Conservation (phyloP, 2,113 vertebrate genomes). For the Pygoscelis adeliae region DNA sequence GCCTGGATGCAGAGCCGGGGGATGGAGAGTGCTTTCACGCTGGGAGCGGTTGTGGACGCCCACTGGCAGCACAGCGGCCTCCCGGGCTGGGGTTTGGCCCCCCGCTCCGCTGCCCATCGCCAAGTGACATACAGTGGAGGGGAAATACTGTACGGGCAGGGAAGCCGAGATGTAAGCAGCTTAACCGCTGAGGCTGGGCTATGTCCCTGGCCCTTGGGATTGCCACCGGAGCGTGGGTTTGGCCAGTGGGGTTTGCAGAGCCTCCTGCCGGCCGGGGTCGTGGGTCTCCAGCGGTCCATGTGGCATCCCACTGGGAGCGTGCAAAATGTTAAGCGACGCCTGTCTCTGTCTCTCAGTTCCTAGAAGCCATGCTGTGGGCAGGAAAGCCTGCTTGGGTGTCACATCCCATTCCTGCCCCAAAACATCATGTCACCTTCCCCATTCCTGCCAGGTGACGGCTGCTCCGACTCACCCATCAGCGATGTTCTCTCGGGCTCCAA, state of each 20-base stretch:
- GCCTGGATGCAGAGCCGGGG: neutral
- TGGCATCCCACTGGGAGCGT: neutral
- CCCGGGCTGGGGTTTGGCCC: neutral
- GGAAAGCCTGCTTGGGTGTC: neutral
- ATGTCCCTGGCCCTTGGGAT: neutral
- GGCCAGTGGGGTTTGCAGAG: neutral
- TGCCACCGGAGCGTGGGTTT: fast-evolving
- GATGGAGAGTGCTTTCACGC: neutral
- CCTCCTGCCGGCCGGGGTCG: fast-evolving
- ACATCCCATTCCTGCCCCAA: neutral
- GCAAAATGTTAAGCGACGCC: neutral
- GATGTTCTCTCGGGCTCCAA: neutral
- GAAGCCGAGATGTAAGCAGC: neutral
- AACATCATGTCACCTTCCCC: neutral
- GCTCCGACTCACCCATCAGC: neutral
- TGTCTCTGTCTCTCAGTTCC: neutral
- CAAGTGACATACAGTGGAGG: neutral
- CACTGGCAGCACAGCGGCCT: neutral
- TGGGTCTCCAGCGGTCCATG: fast-evolving
- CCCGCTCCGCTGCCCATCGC: fast-evolving
- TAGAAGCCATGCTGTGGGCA: neutral
- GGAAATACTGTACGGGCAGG: neutral
- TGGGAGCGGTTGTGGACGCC: neutral
- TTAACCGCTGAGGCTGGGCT: neutral
- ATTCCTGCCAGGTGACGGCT: neutral